Evolutionary conservation across 2,797 vertebrate genomes (phyloP).

Genomic region (Denticeps clupeoides): DNA sequence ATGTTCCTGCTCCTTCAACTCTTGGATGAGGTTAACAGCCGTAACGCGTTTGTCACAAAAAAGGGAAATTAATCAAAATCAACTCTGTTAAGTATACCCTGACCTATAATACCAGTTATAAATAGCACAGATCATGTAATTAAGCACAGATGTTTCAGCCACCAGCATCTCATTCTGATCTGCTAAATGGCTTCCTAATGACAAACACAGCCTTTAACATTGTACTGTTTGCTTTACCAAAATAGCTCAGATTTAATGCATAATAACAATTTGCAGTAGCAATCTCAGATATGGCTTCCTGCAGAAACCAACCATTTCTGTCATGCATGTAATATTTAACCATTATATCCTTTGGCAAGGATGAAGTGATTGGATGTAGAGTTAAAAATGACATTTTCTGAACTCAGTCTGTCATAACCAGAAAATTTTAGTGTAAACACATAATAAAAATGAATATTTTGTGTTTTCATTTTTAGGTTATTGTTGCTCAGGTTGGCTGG

Average conservation of each 20-base stretch:
- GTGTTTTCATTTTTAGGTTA: no score
- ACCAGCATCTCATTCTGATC: constrained; percentile 23
- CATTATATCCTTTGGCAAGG: no score
- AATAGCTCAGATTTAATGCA: constrained; percentile 15
- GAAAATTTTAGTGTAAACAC: no score
- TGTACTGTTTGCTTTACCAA: constrained; percentile 10
- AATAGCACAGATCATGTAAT: constrained; percentile 41
- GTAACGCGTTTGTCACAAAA: constrained; percentile 47
- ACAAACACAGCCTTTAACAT: constrained; percentile 17
- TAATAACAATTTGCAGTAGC: no score
- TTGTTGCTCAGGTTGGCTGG: no score
- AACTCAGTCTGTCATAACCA: no score
- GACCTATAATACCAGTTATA: constrained; percentile 43
- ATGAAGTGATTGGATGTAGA: no score
- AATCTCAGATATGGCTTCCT: no score
- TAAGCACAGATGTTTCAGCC: constrained; percentile 34
- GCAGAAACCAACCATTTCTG: no score
- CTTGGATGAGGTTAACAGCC: constrained; percentile 42
- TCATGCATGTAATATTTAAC: no score
- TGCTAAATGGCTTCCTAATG: constrained; percentile 19
- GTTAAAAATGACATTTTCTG: no score
- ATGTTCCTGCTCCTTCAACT: constrained; percentile 36
- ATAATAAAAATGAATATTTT: no score
- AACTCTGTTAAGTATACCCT: constrained; percentile 41
- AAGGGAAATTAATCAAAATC: constrained; percentile 46